Evolutionary conservation across 2,113 vertebrate genomes (phyloP), one percentile per base, ranked within the genome.

Genomic region (Ondatra zibethicus): DNA sequence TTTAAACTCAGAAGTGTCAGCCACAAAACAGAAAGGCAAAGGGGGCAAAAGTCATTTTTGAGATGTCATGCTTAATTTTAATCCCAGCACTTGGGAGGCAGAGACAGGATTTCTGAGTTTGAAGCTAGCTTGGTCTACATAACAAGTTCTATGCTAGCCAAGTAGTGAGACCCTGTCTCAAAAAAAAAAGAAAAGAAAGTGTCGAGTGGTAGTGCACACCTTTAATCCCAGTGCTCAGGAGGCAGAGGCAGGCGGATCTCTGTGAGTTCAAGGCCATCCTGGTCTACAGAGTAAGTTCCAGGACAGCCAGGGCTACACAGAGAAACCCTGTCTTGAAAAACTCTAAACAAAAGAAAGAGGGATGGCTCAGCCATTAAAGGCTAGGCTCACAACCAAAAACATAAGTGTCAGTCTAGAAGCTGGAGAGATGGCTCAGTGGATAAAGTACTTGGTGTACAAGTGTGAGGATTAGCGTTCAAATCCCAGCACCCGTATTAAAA

Each of bases 151-250:
- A 42, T 13, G n/a, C 13, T 31, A 84, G 58, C 81, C 58, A 84
- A 84, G 81, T 14, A 12, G 52, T 82, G 52, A 82, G 11, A 82
- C 80, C 78, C 80, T 82, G 80, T 39, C 81, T 29, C 6, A 39
- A 61, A 61, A 82, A 81, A 81, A n/a, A 61, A 58, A 31, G 1
- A n/a, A 12, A 50, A 50, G 10, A 50, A 50, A 58, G 55, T 58
- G 17, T 58, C 17, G 0, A 58, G 16, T 47, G 1, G 4, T 19
- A 4, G 55, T 16, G 1, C 55, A 55, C 1, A 17, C 17, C 55
- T 58, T 58, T 19, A 58, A 58, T 58, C 6, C 55, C 17, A 58
- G 17, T 17, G 5, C 55, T 58, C 55, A 58, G 55, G 55, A 58
- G 55, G 55, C 55, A 58, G 17, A 58, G 55, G 17, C 17, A 58